These are phyloP conservation scores for Philereme transversata DNA, from an alignment of 2,888 invertebrate genomes.

Conservation along the genomic window DNA sequence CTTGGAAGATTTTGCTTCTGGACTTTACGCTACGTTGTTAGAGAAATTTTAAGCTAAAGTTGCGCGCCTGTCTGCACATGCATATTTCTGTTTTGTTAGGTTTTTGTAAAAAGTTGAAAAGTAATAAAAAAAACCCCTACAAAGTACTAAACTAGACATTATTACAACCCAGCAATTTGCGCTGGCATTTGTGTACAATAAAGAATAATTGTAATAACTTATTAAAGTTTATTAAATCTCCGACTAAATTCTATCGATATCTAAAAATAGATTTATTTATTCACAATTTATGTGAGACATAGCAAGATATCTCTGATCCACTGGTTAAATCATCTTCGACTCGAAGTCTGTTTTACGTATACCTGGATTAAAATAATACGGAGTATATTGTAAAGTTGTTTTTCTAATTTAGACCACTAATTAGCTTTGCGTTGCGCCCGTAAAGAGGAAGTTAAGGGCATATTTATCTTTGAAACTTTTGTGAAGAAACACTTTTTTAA, in stretches of 20 bases:
- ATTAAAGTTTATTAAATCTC: too few relatives aligned
- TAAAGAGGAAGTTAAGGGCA: conserved; percentile 5
- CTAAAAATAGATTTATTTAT: not conserved
- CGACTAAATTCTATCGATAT: too few relatives aligned
- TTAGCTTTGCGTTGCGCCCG: conserved; percentile 8
- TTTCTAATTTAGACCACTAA: conserved; percentile 29
- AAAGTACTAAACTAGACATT: too few relatives aligned
- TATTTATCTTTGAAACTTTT: conserved; percentile 10
- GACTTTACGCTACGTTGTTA: not conserved
- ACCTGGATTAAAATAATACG: conserved; percentile 56
- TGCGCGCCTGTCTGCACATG: too few relatives aligned
- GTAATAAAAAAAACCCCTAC: too few relatives aligned
- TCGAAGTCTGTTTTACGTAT: conserved; percentile 56
- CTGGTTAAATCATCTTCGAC: conserved; percentile 9
- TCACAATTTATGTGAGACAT: not conserved
- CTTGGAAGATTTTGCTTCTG: conserved; percentile 24
- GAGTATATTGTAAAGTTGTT: conserved; percentile 35
- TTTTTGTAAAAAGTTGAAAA: too few relatives aligned
- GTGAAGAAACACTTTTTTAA: not conserved
- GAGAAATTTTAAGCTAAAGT: too few relatives aligned
- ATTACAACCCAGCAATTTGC: too few relatives aligned
- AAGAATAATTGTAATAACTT: too few relatives aligned
- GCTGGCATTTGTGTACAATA: too few relatives aligned
- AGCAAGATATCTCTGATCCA: conserved; percentile 9
- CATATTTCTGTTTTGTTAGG: too few relatives aligned